Conservation (phyloP, 1,140 invertebrate species). For the Calliphora vicina region DNA sequence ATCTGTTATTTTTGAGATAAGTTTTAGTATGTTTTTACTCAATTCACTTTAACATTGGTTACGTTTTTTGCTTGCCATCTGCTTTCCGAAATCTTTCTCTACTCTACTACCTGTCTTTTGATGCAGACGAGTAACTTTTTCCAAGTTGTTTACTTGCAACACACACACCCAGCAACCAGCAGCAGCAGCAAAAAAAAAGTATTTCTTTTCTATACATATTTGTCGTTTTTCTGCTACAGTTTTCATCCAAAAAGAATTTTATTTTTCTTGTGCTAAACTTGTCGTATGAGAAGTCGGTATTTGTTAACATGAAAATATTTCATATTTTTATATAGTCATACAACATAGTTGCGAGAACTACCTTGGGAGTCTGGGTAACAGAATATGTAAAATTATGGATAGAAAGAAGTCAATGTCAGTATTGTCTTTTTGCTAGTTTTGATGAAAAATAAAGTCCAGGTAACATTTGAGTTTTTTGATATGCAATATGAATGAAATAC, state of each 20-base stretch:
- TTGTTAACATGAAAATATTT: constrained; percentile 1
- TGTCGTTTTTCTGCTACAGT: background rate
- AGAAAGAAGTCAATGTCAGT: too few relatives aligned
- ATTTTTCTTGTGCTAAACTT: background rate
- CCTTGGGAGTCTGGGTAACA: too few relatives aligned
- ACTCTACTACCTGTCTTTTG: background rate
- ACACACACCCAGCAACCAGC: background rate
- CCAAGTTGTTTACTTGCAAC: background rate
- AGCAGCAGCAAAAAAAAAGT: background rate
- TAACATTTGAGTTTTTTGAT: too few relatives aligned
- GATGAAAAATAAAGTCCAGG: too few relatives aligned
- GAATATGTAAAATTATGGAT: too few relatives aligned
- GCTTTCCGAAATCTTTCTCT: background rate
- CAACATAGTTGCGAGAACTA: background rate
- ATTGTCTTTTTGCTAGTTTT: too few relatives aligned
- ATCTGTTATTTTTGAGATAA: background rate
- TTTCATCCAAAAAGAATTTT: background rate
- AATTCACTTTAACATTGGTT: background rate
- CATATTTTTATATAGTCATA: background rate
- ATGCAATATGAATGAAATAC: too few relatives aligned
- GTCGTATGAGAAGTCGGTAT: background rate
- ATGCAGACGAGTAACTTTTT: background rate
- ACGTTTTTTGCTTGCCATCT: background rate
- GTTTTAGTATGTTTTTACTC: background rate
- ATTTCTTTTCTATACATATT: background rate